Base-by-base conservation (phyloP, 2,113 vertebrate species). In the Pluvialis apricaria region DNA sequence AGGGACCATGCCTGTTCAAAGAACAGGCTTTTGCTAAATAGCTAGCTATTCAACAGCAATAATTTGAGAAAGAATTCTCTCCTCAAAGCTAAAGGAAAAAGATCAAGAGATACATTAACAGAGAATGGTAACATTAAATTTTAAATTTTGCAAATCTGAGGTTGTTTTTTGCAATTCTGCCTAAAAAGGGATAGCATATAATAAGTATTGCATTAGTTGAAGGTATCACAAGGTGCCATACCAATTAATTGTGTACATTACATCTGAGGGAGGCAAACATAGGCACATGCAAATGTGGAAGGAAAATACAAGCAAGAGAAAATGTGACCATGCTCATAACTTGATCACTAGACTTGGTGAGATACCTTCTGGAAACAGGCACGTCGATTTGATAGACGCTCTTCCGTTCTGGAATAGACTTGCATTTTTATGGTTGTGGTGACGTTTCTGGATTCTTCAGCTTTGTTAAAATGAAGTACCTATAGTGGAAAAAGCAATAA, bases 341-440 rank as follows among this genome's bases (percentile, higher is more conserved):
- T 73, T 51, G 65, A 34, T 68, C 52, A 38, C 22, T 61, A 54
- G 38, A 13, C 52, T 91, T 58, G 42, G 3, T 57, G 29, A 91
- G 32, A 42, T 97, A 97, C 96, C 95, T 97, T 97, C 68, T 96
- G 94, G 81, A 95, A 89, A 70, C 83, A 89, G 28, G 94, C 82
- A 20, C 2, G 42, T n/a, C 1, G 81, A 51, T 87, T 97, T 54
- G 91, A 79, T 62, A 94, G 61, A 17, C 0, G 24, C 2, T 95
- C 70, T 69, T 94, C 86, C 1, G 58, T 95, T 92, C 84, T 97
- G 84, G 92, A 82, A 40, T 82, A 94, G 26, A 96, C 81, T 28
- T 69, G 89, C 91, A 95, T 95, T 82, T 72, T 96, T 87, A 96
- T 82, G 62, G 91, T 97, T 58, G 73, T 95, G 54, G 86, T 95